Evolutionary conservation across 2,888 invertebrate species (phyloP), one percentile per base, ranked within the genome.

Genomic region (Drosophila acutilabella): DNA sequence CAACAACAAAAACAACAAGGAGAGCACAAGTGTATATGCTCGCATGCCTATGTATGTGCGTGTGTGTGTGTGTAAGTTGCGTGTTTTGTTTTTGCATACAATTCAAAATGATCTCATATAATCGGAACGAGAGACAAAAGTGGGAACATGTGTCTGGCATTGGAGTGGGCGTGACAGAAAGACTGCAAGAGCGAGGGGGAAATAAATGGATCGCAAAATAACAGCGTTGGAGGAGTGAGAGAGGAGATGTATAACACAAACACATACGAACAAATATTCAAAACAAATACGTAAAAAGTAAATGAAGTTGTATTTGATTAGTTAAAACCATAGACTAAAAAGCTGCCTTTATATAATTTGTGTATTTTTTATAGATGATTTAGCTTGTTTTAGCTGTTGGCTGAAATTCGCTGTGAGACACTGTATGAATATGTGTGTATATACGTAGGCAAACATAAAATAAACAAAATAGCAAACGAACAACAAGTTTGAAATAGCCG

Each of bases 21-120:
- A 56, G 56, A 62, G 60, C 42, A 58, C 40, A 53, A 68, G 59
- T 38, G 30, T 30, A 30, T 30, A 2, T 30, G 8, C 23, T 23
- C 23, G 23, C 23, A 23, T 23, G 38, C n/a, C n/a, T n/a, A n/a
- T n/a, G n/a, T n/a, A n/a, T 26, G 23, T 41, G 60, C 40, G 8
- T 36, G 13, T 30, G 13, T 53, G n/a, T 54, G 54, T 20, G 7
- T 54, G 42, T 33, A 16, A 48, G 44, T 62, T 56, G 53, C 26
- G 50, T 71, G 76, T 65, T 76, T 85, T 81, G 64, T 69, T 87
- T 87, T 87, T 71, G 71, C 79, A 71, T 71, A 65, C 57, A 33
- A 58, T 64, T 72, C 58, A 78, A 84, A 83, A 89, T 89, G 90
- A 89, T 89, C 90, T 89, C 90, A 89, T 88, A 81, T 78, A 78